Conservation (phyloP, 2,797 vertebrate species). For the Pipistrellus kuhlii region DNA sequence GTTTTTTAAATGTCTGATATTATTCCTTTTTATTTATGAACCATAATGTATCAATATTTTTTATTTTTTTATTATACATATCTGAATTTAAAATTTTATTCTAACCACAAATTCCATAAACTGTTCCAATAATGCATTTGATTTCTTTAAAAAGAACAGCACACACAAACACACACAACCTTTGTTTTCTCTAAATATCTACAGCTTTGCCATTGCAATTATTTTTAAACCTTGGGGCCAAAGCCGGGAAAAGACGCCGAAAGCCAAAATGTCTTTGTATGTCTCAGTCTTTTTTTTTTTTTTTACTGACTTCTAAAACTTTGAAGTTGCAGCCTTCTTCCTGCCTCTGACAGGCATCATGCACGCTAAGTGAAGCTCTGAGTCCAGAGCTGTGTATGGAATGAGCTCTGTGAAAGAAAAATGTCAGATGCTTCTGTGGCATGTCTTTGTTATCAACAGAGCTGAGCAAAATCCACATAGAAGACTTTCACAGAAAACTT, state of each 20-base stretch:
- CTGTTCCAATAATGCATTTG: neutral
- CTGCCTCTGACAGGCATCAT: constrained; percentile 19
- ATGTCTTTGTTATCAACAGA: constrained; percentile 54
- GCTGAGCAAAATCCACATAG: constrained; percentile 2
- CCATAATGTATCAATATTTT: constrained; percentile 10
- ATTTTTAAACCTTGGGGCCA: constrained; percentile 27
- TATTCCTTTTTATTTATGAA: neutral
- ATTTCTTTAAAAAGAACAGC: constrained; percentile 36
- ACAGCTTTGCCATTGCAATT: constrained; percentile 38
- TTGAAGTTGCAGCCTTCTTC: constrained; percentile 30
- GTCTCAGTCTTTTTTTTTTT: neutral
- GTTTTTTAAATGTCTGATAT: neutral
- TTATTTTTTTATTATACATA: neutral
- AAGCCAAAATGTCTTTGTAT: neutral
- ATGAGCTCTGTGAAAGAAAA: constrained; percentile 49
- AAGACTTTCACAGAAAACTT: constrained; percentile 13
- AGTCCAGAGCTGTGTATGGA: neutral
- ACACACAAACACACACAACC: neutral
- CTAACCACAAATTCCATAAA: neutral
- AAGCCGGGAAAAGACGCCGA: constrained; percentile 6
- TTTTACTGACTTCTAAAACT: neutral
- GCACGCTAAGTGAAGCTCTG: neutral
- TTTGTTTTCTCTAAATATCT: constrained; percentile 11
- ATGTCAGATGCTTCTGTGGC: constrained; percentile 10
- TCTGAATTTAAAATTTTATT: neutral